Percentiles rank a stretch among this genome's conserved stretches.
These are phyloP conservation scores for Rhamphomyia laevipes DNA, from an alignment of 2,888 invertebrate genomes.

Conservation along the genomic window DNA sequence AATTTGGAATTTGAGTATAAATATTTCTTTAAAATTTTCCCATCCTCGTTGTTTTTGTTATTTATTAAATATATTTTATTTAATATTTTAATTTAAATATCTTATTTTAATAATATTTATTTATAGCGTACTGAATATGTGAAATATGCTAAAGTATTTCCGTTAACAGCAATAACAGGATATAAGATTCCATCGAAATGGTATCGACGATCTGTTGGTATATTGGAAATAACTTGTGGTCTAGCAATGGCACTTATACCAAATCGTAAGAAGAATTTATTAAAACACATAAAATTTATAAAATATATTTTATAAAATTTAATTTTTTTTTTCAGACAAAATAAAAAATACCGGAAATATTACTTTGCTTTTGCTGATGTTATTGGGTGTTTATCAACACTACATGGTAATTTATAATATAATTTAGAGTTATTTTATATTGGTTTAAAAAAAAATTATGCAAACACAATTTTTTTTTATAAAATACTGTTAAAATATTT, in stretches of 20 bases:
- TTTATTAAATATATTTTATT: background rate
- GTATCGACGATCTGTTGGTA: conserved; percentile 76
- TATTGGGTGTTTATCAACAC: conserved; percentile 86
- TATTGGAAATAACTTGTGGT: conserved; percentile 74
- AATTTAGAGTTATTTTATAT: no score
- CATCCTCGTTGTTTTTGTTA: no score
- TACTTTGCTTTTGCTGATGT: conserved; percentile 68
- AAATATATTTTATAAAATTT: conserved; percentile 10
- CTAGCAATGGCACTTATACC: conserved; percentile 71
- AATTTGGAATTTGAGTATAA: no score
- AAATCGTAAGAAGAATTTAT: conserved; percentile 53
- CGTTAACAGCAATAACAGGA: conserved; percentile 64
- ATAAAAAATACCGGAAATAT: conserved; percentile 84
- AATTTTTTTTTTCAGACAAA: conserved; percentile 54
- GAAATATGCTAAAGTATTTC: conserved; percentile 92
- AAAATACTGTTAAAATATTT: no score
- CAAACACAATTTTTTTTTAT: no score
- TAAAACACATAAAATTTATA: background rate
- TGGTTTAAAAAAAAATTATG: no score
- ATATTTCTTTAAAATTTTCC: no score
- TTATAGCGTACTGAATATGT: conserved; percentile 82
- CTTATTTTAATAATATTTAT: background rate
- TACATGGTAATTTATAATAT: conserved; percentile 54
- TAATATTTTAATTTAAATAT: background rate
- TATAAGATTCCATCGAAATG: conserved; percentile 86